Percentiles rank a stretch among this genome's conserved stretches.
Conservation (phyloP, 2,888 invertebrate genomes). For the Octonoba sinensis region DNA sequence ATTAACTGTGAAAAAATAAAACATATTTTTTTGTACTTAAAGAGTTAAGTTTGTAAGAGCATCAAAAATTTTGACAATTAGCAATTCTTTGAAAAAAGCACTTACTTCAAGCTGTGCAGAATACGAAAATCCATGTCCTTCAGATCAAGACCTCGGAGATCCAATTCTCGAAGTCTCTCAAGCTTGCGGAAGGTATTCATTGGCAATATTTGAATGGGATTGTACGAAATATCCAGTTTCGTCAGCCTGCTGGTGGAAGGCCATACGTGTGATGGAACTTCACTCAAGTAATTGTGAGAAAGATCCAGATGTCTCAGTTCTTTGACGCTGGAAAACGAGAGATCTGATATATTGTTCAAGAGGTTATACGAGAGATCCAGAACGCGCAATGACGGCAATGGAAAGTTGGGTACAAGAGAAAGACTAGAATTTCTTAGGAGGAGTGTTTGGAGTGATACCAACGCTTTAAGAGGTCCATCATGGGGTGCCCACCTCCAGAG, state of each 20-base stretch:
- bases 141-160: constrained; percentile 69
- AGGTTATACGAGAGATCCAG: constrained; percentile 85
- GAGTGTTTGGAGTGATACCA: constrained; percentile 83
- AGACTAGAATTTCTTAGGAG: constrained; percentile 84
- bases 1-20: too few species aligned
- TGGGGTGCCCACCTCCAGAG: constrained; percentile 83
- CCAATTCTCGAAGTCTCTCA: constrained; percentile 81
- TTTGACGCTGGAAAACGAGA: constrained; percentile 69
- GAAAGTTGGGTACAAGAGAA: constrained; percentile 80
- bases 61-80: too few species aligned
- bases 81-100: neutral
- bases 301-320: constrained; percentile 81
- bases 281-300: constrained; percentile 82
- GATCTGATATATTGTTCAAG: constrained; percentile 80
- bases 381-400: constrained; percentile 82
- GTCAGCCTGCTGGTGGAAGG: constrained; percentile 80
- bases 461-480: constrained; percentile 85
- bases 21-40: too few species aligned
- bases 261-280: constrained; percentile 83
- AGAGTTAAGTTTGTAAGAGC: too few species aligned
- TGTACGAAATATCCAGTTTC: constrained; percentile 83
- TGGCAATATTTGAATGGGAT: constrained; percentile 78
- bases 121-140: constrained; percentile 66
- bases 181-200: constrained; percentile 74
- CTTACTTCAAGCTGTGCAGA: constrained; percentile 65